Evolutionary conservation across 2,888 invertebrate species (phyloP).

Genomic region (Xanthorhoe spadicearia): DNA sequence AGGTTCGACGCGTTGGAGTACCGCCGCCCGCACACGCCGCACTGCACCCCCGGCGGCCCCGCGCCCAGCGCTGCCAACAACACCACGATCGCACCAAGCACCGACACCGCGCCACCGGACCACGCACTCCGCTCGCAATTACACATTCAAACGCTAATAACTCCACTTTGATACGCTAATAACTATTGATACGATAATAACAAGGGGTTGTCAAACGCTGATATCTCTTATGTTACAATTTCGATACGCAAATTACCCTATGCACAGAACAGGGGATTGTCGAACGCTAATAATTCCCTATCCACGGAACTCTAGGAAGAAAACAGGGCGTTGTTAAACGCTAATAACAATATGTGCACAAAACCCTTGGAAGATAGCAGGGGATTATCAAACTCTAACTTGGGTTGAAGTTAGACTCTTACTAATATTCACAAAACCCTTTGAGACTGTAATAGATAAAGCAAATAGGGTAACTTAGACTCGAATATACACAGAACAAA

Average conservation of each 20-base stretch:
- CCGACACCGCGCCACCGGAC: conserved; percentile 47
- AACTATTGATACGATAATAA: too few species aligned
- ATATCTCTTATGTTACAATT: too few species aligned
- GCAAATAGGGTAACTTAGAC: too few species aligned
- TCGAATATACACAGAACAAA: not conserved
- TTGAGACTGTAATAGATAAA: not conserved
- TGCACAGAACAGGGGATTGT: too few species aligned
- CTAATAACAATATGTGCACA: not conserved
- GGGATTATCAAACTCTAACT: conserved; percentile 23
- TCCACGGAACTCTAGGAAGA: not conserved
- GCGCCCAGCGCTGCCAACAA: conserved; percentile 74
- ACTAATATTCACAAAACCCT: not conserved
- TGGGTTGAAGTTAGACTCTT: too few species aligned
- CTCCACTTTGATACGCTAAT: not conserved
- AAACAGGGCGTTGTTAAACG: not conserved
- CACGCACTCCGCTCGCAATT: conserved; percentile 36
- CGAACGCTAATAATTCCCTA: too few species aligned
- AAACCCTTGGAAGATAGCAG: not conserved
- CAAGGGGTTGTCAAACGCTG: too few species aligned
- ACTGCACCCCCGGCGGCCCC: conserved; percentile 71
- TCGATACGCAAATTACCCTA: too few species aligned
- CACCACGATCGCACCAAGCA: conserved; percentile 72
- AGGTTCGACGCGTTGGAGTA: conserved; percentile 90
- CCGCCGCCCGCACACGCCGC: conserved; percentile 88
- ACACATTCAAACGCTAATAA: conserved; percentile 32